Evolutionary conservation across 2,113 vertebrate species (phyloP), one percentile per base, ranked within the genome.

Genomic region (Epinephelus moara): DNA sequence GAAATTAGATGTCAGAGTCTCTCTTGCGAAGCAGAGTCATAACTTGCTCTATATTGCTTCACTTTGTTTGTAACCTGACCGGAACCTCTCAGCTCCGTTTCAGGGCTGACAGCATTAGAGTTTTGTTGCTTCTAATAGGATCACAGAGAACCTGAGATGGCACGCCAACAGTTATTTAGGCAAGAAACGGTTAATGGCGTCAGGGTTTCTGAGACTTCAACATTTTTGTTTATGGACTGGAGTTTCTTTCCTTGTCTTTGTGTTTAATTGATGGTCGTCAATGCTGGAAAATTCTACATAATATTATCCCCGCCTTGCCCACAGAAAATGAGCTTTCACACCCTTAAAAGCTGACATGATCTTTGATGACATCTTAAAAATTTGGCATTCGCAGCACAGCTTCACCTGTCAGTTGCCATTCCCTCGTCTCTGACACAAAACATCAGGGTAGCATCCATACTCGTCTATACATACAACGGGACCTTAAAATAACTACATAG

Each of bases 1-100:
- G 78, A 83, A 87, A 89, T 92, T 74, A 83, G 82, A 90, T 86
- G 90, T 89, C 82, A 78, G 81, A 77, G 64, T 90, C 84, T 84
- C 79, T 84, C 64, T 61, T 37, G 57, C 81, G 83, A 75, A 78
- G 79, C 64, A 8, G 66, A 87, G 84, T 87, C 88, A 87, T 89
- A 90, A 88, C 88, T 82, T 11, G 73, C 83, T 23, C 70, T 84
- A 81, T 90, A 85, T 86, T 87, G 80, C 78, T 80, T 78, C 59
- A 57, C 64, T 64, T 13, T 4, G 52, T 82, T 76, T 69, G 64
- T 81, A 90, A 84, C 63, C 75, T 75, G 23, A 70, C 66, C 47
- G 23, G 79, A 55, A 45, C 70, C 70, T 73, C 73, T 80, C 9
- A 13, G 23, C 70, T 80, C 23, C 0, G 49, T 66, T 72, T 62